Percentiles rank a stretch among this genome's conserved stretches.
Evolutionary conservation across 2,113 vertebrate species (phyloP).

Genomic region (Podarcis muralis): DNA sequence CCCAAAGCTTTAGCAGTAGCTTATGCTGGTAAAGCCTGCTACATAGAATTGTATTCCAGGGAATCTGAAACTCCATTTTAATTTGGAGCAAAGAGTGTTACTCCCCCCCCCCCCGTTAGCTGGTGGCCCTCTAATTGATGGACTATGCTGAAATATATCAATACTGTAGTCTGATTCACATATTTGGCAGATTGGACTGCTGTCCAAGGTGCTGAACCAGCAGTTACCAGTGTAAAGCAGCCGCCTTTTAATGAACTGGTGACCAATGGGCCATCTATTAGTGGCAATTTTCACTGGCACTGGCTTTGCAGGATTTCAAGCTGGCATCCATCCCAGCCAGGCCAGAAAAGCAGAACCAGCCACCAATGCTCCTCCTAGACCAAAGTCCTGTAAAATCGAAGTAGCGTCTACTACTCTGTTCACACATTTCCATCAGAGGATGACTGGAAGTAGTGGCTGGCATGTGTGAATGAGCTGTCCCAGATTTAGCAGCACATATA

Average conservation of each 20-base stretch:
- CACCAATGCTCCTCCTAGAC: too few species aligned
- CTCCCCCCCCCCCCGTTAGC: background rate
- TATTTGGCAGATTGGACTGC: background rate
- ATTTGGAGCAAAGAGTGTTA: background rate
- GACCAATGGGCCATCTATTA: background rate
- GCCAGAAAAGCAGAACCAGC: background rate
- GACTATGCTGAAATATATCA: background rate
- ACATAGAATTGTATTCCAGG: background rate
- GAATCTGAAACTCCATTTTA: background rate
- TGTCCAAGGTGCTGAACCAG: slow-evolving; percentile 2
- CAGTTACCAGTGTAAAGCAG: background rate
- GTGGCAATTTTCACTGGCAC: background rate
- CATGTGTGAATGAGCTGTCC: background rate
- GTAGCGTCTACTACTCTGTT: background rate
- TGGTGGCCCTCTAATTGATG: background rate
- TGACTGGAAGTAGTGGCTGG: background rate
- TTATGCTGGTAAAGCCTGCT: background rate
- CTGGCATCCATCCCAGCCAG: background rate
- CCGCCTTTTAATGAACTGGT: background rate
- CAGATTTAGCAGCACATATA: background rate
- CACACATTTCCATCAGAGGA: background rate
- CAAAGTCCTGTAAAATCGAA: background rate
- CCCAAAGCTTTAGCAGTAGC: background rate
- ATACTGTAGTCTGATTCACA: background rate
- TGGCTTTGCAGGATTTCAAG: background rate